Evolutionary conservation across 1,140 invertebrate species (phyloP).

Genomic region (Teleogryllus occipitalis): DNA sequence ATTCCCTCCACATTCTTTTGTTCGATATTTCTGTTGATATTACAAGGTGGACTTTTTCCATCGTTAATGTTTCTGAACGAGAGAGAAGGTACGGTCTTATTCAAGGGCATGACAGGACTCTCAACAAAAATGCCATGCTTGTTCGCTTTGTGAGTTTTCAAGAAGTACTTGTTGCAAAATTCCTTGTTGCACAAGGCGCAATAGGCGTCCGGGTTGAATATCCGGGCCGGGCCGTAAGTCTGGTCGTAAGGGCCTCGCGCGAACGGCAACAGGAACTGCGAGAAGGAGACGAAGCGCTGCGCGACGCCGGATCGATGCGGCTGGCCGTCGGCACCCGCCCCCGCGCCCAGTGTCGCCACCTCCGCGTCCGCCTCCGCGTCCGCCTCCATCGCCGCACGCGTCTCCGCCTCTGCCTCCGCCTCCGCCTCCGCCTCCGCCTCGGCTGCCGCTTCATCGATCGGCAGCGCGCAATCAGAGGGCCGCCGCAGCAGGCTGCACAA

Average conservation of each 20-base stretch:
- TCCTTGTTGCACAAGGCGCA: constrained; percentile 97
- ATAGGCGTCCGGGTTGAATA: constrained; percentile 93
- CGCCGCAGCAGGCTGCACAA: too few relatives aligned
- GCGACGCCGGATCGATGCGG: not conserved
- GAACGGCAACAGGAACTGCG: constrained; percentile 21
- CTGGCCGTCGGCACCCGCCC: not conserved
- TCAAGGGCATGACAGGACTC: constrained; percentile 22
- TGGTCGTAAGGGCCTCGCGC: constrained; percentile 32
- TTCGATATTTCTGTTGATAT: not conserved
- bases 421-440: not conserved
- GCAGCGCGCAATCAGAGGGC: not conserved
- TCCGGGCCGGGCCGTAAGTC: constrained; percentile 39
- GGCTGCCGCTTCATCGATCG: not conserved
- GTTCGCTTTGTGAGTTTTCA: constrained; percentile 95
- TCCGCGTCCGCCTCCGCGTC: not conserved
- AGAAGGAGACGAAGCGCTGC: constrained; percentile 15
- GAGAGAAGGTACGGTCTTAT: not conserved
- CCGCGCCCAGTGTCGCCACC: not conserved
- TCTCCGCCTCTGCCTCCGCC: not conserved
- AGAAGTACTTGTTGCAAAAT: constrained; percentile 99
- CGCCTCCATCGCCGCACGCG: not conserved
- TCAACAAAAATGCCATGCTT: constrained; percentile 83
- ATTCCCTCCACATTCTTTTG: not conserved
- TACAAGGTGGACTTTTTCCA: not conserved
- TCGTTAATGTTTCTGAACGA: not conserved